Percentiles rank a stretch among this genome's conserved stretches.
These are phyloP conservation scores for Oithona nana DNA, from an alignment of 2,888 invertebrate genomes.

Conservation along the genomic window DNA sequence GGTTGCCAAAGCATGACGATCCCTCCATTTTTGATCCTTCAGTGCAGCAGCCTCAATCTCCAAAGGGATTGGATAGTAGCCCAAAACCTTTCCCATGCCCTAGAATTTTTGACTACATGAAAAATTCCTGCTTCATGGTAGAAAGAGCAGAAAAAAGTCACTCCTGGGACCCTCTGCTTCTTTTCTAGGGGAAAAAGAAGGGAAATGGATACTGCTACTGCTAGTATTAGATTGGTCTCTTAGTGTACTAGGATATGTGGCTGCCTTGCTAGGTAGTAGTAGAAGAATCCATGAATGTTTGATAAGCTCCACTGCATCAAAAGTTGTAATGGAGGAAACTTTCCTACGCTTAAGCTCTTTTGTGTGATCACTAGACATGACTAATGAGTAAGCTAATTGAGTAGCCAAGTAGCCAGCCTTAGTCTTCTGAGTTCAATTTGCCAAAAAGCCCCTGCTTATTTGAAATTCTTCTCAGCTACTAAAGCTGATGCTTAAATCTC, in stretches of 20 bases:
- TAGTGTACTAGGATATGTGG: too few relatives aligned
- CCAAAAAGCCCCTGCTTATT: neutral
- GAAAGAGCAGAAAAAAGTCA: neutral
- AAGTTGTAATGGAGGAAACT: neutral
- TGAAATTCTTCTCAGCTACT: neutral
- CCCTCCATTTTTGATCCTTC: neutral
- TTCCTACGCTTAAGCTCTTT: neutral
- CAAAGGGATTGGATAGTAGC: too few relatives aligned
- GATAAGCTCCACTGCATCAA: neutral
- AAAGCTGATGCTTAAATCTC: neutral
- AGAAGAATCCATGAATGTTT: neutral
- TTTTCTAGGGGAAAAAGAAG: neutral
- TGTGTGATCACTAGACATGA: neutral
- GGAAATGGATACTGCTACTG: neutral
- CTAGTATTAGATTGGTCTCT: neutral
- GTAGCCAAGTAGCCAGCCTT: too few relatives aligned
- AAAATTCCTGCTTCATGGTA: neutral
- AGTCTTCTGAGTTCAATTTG: too few relatives aligned
- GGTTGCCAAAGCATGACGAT: neutral
- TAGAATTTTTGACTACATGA: neutral
- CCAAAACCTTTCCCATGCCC: neutral
- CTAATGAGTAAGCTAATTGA: too few relatives aligned
- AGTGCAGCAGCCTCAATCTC: too few relatives aligned
- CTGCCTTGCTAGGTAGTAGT: too few relatives aligned
- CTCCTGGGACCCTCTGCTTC: neutral